Evolutionary conservation across 2,113 vertebrate species (phyloP).

Genomic region (Psammodynastes pulverulentus): DNA sequence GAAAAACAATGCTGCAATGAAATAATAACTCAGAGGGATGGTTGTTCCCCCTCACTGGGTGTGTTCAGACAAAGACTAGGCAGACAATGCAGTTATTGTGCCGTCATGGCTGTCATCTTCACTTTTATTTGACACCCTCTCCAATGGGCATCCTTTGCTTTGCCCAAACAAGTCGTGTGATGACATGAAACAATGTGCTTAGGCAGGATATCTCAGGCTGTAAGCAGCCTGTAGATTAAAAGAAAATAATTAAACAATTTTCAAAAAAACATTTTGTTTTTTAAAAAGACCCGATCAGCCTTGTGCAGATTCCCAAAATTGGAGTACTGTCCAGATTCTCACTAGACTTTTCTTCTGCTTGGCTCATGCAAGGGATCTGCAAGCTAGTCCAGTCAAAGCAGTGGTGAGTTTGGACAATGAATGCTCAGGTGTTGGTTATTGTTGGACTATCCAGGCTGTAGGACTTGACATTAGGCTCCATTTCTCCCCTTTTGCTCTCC

Average conservation of each 20-base stretch:
- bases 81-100: background rate
- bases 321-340: background rate
- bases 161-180: background rate
- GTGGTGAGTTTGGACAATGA: background rate
- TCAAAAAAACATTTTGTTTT: too few species aligned
- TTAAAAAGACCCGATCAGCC: background rate
- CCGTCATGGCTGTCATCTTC: background rate
- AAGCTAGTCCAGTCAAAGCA: background rate
- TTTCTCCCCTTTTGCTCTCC: background rate
- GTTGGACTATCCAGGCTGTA: background rate
- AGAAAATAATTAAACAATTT: too few species aligned
- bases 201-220: background rate
- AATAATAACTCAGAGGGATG: background rate
- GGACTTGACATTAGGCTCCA: background rate
- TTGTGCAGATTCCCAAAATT: background rate
- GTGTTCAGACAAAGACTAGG: background rate
- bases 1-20: background rate
- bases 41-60: background rate
- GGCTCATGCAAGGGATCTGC: background rate
- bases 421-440: background rate
- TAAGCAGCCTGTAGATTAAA: background rate
- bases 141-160: background rate
- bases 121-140: background rate
- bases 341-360: background rate
- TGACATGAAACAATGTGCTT: background rate